phyloP scores from a whole-genome alignment of 2,797 vertebrate species.

The Propithecus deckenii region DNA sequence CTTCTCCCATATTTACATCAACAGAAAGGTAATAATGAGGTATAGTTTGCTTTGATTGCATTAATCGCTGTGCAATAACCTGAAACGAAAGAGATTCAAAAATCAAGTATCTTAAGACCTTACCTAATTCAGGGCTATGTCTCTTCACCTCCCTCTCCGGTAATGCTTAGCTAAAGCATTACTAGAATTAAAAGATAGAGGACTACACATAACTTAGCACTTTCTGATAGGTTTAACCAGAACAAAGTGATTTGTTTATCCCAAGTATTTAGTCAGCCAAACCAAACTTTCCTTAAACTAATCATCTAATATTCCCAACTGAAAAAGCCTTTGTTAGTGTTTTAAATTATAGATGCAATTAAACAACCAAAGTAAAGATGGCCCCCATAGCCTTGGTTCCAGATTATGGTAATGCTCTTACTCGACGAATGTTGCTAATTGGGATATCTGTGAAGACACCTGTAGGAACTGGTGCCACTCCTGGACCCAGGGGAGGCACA shows the following conservation, averaged over 20 bases:
- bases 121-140: not conserved
- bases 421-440: constrained; percentile 95
- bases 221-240: not conserved
- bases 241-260: not conserved
- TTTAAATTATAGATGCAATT: constrained; percentile 13
- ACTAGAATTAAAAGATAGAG: not conserved
- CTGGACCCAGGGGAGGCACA: constrained; percentile 71
- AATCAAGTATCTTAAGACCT: not conserved
- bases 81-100: constrained; percentile 74
- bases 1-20: constrained; percentile 96
- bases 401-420: constrained; percentile 76
- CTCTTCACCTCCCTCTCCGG: not conserved
- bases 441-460: constrained; percentile 97
- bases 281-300: constrained; percentile 23
- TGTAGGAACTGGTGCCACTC: constrained; percentile 83
- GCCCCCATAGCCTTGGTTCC: not conserved
- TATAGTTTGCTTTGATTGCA: constrained; percentile 99
- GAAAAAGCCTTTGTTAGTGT: not conserved
- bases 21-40: constrained; percentile 99
- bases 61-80: constrained; percentile 98
- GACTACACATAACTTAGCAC: not conserved
- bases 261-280: constrained; percentile 8
- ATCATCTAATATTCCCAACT: constrained; percentile 1
- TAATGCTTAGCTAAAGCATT: not conserved
- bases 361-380: not conserved